Evolutionary conservation across 1,140 invertebrate species (phyloP).

Genomic region (Thrips palmi): DNA sequence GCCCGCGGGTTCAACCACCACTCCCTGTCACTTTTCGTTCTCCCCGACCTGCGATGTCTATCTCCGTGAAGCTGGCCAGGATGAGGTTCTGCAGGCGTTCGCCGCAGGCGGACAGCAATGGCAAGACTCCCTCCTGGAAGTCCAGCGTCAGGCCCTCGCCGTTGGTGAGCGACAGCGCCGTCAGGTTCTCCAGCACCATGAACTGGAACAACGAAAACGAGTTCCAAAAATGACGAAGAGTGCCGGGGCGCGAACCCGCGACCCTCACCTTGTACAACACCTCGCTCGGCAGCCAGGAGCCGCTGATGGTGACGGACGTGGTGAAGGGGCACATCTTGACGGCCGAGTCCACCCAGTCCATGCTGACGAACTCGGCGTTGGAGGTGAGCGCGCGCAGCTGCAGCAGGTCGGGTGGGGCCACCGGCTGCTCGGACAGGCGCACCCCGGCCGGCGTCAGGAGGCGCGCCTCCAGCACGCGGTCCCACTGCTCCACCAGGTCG

Average conservation of each 20-base stretch:
- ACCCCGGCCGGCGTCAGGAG: constrained; percentile 11
- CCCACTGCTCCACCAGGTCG: constrained; percentile 9
- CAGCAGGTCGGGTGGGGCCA: constrained; percentile 1
- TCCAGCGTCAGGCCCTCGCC: constrained; percentile 19
- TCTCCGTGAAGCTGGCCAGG: constrained; percentile 19
- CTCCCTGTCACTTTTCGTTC: no score
- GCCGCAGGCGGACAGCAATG: constrained; percentile 20
- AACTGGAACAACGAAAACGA: constrained; percentile 11
- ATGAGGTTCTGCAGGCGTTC: constrained; percentile 19
- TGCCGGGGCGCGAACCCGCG: neutral
- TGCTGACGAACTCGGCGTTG: constrained; percentile 14
- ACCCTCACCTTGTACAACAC: constrained; percentile 17
- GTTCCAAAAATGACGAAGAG: neutral
- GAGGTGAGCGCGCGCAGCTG: constrained; percentile 12
- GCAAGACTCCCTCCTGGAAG: constrained; percentile 22
- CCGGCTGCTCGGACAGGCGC: constrained; percentile 5
- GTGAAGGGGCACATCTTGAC: constrained; percentile 17
- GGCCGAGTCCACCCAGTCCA: constrained; percentile 17
- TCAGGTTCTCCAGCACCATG: constrained; percentile 20
- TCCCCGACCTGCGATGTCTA: constrained; percentile 18
- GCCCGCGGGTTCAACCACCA: no score
- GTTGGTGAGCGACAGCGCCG: constrained; percentile 19
- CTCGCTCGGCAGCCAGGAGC: constrained; percentile 19
- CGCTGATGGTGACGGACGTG: constrained; percentile 15
- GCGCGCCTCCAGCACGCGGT: constrained; percentile 6